These are phyloP conservation scores for Myotis findleyi DNA, from an alignment of 2,797 vertebrate genomes.

Conservation along the genomic window DNA sequence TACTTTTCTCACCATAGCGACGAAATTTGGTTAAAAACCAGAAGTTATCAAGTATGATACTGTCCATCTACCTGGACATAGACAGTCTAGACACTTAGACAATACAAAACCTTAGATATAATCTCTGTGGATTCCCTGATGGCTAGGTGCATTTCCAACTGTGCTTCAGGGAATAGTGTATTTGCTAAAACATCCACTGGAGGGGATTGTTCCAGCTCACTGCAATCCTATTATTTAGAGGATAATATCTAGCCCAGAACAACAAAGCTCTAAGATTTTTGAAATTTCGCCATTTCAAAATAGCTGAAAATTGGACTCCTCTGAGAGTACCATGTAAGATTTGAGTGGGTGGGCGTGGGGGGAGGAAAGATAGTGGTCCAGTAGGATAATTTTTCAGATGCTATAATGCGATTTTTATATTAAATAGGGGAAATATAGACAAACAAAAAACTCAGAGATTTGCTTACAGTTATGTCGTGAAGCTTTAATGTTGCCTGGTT, in stretches of 20 bases:
- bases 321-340: not conserved
- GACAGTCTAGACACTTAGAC: not conserved
- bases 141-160: conserved; percentile 48
- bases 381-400: not conserved
- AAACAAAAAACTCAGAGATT: not conserved
- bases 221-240: conserved; percentile 60
- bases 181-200: conserved; percentile 19
- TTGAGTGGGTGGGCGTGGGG: not conserved
- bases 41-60: not conserved
- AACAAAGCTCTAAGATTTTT: conserved; percentile 73
- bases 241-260: conserved; percentile 41
- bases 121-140: not conserved
- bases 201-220: conserved; percentile 47
- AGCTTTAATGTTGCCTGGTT: not conserved
- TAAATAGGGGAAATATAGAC: not conserved
- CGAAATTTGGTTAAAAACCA: not conserved
- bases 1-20: not conserved
- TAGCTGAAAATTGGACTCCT: conserved; percentile 52
- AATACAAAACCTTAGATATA: not conserved
- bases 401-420: conserved; percentile 18
- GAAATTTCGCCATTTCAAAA: conserved; percentile 63
- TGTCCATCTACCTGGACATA: not conserved
- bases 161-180: conserved; percentile 33
- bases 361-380: not conserved
- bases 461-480: not conserved